phyloP scores from a whole-genome alignment of 1,140 invertebrate genomes.

The Calephelis nemesis region DNA sequence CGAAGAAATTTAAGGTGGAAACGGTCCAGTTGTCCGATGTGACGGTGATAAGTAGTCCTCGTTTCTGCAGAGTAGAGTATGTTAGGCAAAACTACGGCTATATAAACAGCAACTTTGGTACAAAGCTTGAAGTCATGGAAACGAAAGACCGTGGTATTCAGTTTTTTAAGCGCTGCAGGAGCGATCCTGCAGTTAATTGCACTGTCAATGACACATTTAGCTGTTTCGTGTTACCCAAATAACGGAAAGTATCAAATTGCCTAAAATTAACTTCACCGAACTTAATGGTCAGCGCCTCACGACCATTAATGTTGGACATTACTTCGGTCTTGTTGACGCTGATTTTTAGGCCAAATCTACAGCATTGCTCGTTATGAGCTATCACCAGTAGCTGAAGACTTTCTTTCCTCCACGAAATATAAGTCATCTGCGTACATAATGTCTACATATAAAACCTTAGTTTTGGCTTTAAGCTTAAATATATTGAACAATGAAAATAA shows the following conservation, averaged over 20 bases:
- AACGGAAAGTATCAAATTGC: conserved; percentile 16
- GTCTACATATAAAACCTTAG: conserved; percentile 28
- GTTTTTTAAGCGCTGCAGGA: neutral
- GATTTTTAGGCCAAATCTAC: neutral
- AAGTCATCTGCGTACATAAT: conserved; percentile 33
- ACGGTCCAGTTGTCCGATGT: too few relatives aligned
- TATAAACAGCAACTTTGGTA: neutral
- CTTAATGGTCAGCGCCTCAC: conserved; percentile 19
- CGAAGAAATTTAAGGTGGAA: too few relatives aligned
- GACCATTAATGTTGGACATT: conserved; percentile 28
- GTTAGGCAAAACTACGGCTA: too few relatives aligned
- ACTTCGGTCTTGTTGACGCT: conserved; percentile 37
- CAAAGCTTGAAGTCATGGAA: neutral
- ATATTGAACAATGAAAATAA: conserved; percentile 13
- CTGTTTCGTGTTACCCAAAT: conserved; percentile 18
- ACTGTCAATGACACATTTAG: neutral
- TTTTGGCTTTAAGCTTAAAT: conserved; percentile 24
- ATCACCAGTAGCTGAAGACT: conserved; percentile 29
- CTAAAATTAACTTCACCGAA: conserved; percentile 15
- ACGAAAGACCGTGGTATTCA: neutral
- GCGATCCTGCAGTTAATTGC: neutral
- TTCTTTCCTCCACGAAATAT: conserved; percentile 30
- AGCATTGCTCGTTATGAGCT: conserved; percentile 22
- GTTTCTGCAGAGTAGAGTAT: too few relatives aligned
- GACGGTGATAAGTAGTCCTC: too few relatives aligned